Evolutionary conservation across 2,113 vertebrate genomes (phyloP).

Genomic region (Paratilapia polleni): DNA sequence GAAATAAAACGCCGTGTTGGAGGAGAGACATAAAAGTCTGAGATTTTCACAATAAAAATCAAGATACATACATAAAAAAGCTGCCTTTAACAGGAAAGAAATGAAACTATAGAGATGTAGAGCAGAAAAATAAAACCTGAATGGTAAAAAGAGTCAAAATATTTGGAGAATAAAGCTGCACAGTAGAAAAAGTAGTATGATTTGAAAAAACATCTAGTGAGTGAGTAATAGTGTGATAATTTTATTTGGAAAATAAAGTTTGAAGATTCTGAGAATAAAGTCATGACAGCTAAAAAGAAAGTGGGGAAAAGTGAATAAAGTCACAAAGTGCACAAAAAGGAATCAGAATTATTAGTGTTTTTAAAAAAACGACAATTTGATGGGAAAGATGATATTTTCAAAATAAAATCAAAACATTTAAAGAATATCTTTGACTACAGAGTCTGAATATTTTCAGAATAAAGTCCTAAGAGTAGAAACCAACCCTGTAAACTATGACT

Average conservation of each 20-base stretch:
- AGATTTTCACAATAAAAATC: neutral
- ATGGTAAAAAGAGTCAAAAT: no score
- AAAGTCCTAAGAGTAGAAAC: no score
- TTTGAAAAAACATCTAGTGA: neutral
- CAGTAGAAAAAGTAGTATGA: neutral
- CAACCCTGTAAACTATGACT: no score
- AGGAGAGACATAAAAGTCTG: rapidly evolving
- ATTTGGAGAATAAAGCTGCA: neutral
- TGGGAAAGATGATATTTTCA: neutral
- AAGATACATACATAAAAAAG: neutral
- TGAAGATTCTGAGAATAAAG: neutral
- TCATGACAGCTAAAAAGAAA: neutral
- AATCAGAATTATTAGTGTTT: no score
- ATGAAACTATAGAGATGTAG: no score
- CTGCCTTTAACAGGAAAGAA: neutral
- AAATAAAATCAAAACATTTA: neutral
- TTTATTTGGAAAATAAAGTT: neutral
- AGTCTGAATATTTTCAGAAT: no score
- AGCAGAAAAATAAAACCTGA: neutral
- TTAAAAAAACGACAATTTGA: no score
- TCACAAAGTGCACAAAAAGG: no score
- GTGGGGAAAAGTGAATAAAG: neutral
- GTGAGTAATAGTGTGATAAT: rapidly evolving
- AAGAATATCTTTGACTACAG: no score
- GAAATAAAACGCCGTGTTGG: no score